phyloP scores from a whole-genome alignment of 2,888 invertebrate genomes.

The Halictus quadricinctus region DNA sequence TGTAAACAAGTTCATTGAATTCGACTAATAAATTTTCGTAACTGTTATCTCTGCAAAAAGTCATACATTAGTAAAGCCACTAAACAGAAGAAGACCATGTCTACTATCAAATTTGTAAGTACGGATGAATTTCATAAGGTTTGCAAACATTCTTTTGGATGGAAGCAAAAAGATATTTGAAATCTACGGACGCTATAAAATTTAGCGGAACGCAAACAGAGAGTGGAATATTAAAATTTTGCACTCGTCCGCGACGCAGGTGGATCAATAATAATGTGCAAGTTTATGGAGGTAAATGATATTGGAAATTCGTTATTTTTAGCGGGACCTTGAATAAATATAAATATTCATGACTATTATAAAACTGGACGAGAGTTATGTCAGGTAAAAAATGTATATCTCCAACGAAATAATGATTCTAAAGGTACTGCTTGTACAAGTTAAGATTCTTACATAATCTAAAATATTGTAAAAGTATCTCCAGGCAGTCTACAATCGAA shows the following conservation, averaged over 20 bases:
- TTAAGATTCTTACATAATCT: no score
- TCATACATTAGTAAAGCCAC: neutral
- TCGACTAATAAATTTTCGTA: neutral
- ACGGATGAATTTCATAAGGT: neutral
- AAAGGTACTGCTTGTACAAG: no score
- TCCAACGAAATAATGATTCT: no score
- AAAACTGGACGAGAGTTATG: neutral
- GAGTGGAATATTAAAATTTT: neutral
- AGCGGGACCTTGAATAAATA: neutral
- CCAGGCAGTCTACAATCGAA: no score
- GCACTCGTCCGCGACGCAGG: neutral
- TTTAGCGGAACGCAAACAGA: slow-evolving; percentile 1
- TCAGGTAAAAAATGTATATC: no score
- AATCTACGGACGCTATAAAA: neutral
- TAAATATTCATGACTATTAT: neutral
- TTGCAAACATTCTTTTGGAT: neutral
- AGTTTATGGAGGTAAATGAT: neutral
- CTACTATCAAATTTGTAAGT: neutral
- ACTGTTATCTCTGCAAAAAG: neutral
- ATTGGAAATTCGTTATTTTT: no score
- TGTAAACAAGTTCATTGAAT: no score
- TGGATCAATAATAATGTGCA: neutral
- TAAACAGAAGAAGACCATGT: neutral
- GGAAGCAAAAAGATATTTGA: neutral
- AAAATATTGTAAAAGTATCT: no score